phyloP scores from a whole-genome alignment of 2,888 invertebrate genomes.

The Caradrina clavipalpis region DNA sequence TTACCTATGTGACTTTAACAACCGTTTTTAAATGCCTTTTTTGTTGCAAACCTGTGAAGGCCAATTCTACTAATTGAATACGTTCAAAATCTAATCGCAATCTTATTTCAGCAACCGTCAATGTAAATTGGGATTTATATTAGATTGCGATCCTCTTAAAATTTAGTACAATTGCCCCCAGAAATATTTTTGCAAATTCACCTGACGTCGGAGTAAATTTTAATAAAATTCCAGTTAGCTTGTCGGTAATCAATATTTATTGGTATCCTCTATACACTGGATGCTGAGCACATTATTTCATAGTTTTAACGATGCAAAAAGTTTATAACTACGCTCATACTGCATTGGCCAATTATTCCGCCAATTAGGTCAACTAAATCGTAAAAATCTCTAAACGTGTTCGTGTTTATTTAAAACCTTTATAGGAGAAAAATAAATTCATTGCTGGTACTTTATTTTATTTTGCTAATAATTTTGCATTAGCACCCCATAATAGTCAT shows the following conservation, averaged over 20 bases:
- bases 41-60: too few relatives aligned
- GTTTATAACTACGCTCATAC: conserved; percentile 35
- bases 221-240: background rate
- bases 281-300: conserved; percentile 33
- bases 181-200: background rate
- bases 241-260: conserved; percentile 25
- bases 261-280: background rate
- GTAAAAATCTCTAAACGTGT: conserved; percentile 15
- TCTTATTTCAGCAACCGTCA: too few relatives aligned
- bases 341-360: conserved; percentile 40
- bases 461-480: background rate
- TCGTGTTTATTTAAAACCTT: conserved; percentile 16
- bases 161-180: too few relatives aligned
- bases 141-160: too few relatives aligned
- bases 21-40: too few relatives aligned
- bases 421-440: background rate
- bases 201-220: background rate
- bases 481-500: background rate
- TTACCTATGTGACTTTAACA: too few relatives aligned
- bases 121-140: too few relatives aligned
- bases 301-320: conserved; percentile 53
- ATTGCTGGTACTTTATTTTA: background rate
- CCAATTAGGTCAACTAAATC: conserved; percentile 36
- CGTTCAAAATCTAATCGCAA: too few relatives aligned
- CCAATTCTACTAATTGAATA: too few relatives aligned